These are phyloP conservation scores for Calameuta idolon DNA, from an alignment of 2,888 invertebrate genomes.

Conservation along the genomic window DNA sequence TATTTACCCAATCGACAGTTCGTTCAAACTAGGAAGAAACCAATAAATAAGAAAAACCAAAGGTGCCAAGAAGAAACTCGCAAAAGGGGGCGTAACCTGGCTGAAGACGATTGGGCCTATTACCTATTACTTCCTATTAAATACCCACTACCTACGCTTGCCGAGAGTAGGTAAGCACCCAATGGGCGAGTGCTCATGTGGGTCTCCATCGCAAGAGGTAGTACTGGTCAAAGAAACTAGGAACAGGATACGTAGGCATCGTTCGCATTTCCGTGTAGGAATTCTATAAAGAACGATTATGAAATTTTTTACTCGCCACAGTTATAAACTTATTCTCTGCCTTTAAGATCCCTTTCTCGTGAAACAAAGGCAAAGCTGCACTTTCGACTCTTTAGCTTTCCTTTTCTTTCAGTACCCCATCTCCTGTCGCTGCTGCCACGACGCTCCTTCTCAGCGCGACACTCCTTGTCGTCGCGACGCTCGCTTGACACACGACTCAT, in stretches of 20 bases:
- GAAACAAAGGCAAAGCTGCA: neutral
- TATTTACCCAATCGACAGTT: neutral
- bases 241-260: slow-evolving; percentile 37
- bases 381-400: neutral
- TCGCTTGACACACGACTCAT: slow-evolving; percentile 38
- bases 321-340: neutral
- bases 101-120: slow-evolving; percentile 49
- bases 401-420: neutral
- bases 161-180: slow-evolving; percentile 25
- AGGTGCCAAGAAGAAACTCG: slow-evolving; percentile 21
- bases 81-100: slow-evolving; percentile 50
- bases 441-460: slow-evolving; percentile 9
- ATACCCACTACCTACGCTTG: slow-evolving; percentile 38
- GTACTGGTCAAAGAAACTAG: slow-evolving; percentile 19
- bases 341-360: neutral
- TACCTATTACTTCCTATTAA: slow-evolving; percentile 57
- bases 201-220: neutral
- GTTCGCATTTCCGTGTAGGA: slow-evolving; percentile 33
- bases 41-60: neutral
- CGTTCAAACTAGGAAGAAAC: neutral
- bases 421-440: neutral
- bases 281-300: slow-evolving; percentile 31
- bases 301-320: slow-evolving; percentile 8
- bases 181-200: slow-evolving; percentile 24
- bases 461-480: slow-evolving; percentile 29